These are phyloP conservation scores for Hemichromis elongatus DNA, from an alignment of 2,113 vertebrate genomes.

Conservation along the genomic window DNA sequence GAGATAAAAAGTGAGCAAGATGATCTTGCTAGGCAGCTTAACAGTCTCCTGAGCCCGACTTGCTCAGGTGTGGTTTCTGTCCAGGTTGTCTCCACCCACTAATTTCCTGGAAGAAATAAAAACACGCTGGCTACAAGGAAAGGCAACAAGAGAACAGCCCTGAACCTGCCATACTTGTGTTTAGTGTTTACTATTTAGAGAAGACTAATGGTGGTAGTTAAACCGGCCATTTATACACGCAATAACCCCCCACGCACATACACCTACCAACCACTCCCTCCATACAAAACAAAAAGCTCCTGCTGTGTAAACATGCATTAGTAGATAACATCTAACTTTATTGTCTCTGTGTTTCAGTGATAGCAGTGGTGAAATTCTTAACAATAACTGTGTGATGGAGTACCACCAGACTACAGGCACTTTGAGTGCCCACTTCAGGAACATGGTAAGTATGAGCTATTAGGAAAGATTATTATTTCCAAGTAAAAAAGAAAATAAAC, in stretches of 20 bases:
- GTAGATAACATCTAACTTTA: background rate
- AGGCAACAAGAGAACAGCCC: background rate
- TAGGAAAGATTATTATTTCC: background rate
- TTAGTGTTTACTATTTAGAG: background rate
- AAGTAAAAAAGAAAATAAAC: background rate
- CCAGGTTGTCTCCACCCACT: background rate
- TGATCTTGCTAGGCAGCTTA: background rate
- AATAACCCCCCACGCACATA: background rate
- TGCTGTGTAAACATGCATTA: background rate
- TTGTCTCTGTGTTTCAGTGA: slow-evolving; percentile 72
- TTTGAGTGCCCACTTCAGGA: slow-evolving; percentile 93
- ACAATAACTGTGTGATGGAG: slow-evolving; percentile 98
- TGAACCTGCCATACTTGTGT: background rate
- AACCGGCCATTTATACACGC: background rate
- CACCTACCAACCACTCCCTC: background rate
- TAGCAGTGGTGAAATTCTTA: slow-evolving; percentile 92
- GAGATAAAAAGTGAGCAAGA: background rate
- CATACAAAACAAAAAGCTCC: background rate
- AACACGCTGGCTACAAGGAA: background rate
- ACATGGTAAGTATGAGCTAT: slow-evolving; percentile 81
- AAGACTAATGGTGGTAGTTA: background rate
- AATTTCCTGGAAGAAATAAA: background rate
- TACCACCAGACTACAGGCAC: slow-evolving; percentile 94
- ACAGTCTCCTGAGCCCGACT: background rate
- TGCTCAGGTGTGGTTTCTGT: background rate